phyloP scores from a whole-genome alignment of 2,888 invertebrate species.

The Idaea biselata region DNA sequence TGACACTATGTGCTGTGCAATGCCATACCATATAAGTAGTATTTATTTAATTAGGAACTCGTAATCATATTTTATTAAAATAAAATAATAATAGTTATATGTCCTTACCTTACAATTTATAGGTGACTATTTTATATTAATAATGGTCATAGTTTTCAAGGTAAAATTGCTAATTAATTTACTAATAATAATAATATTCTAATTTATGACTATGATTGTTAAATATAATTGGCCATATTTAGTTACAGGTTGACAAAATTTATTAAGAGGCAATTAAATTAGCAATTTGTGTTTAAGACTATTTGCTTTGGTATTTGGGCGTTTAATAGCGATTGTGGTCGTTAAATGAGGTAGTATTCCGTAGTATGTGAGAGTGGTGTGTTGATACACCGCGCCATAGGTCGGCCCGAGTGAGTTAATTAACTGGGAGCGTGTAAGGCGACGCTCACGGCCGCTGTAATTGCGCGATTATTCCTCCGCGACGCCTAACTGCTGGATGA shows the following conservation, averaged over 20 bases:
- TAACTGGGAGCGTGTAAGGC: conserved; percentile 79
- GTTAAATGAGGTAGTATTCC: conserved; percentile 17
- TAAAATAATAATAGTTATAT: neutral
- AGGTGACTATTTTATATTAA: no score
- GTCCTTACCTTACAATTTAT: neutral
- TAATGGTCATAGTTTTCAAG: neutral
- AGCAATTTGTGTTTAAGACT: neutral
- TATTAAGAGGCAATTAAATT: neutral
- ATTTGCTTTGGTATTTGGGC: conserved; percentile 7
- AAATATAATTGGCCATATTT: neutral
- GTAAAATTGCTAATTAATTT: neutral
- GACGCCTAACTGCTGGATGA: conserved; percentile 81
- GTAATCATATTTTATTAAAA: neutral
- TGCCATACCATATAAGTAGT: neutral
- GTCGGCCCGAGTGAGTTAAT: conserved; percentile 78
- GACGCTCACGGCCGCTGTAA: conserved; percentile 80
- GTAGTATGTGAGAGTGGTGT: conserved; percentile 26
- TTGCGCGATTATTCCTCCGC: conserved; percentile 80
- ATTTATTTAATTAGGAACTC: neutral
- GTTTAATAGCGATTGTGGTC: conserved; percentile 11
- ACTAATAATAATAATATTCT: neutral
- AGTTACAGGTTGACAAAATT: neutral
- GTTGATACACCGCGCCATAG: conserved; percentile 51
- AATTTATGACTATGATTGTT: neutral
- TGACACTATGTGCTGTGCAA: neutral